Evolutionary conservation across 2,113 vertebrate species (phyloP).

Genomic region (Blennius ocellaris): DNA sequence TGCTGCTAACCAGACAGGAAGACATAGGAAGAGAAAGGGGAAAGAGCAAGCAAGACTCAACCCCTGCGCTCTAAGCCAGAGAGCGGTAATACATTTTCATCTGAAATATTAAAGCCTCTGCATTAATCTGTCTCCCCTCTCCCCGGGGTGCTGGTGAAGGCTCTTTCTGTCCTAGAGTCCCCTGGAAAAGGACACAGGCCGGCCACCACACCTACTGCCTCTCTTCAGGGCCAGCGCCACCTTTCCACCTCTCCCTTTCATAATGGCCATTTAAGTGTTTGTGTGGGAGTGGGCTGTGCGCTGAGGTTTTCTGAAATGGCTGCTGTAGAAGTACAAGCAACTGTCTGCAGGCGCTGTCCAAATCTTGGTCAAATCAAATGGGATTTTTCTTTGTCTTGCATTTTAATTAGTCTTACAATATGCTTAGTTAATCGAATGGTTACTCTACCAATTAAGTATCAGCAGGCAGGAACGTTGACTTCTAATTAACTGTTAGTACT

Average conservation of each 20-base stretch:
- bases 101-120: constrained; percentile 84
- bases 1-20: constrained; percentile 43
- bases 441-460: neutral
- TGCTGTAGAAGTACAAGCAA: neutral
- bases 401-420: neutral
- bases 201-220: constrained; percentile 43
- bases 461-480: neutral
- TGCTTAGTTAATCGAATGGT: neutral
- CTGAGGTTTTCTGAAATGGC: constrained; percentile 57
- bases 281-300: constrained; percentile 48
- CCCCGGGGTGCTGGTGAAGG: constrained; percentile 73
- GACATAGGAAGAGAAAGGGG: constrained; percentile 42
- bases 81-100: constrained; percentile 81
- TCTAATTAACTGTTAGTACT: neutral
- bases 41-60: constrained; percentile 26
- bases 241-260: constrained; percentile 48
- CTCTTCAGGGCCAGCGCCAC: constrained; percentile 28
- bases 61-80: constrained; percentile 43
- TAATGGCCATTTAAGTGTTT: constrained; percentile 61
- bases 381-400: neutral
- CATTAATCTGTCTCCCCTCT: constrained; percentile 83
- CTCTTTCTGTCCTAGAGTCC: constrained; percentile 68
- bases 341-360: constrained; percentile 1
- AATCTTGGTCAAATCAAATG: neutral
- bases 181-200: constrained; percentile 68